Evolutionary conservation across 2,113 vertebrate species (phyloP).

Genomic region (Seriola aureovittata): DNA sequence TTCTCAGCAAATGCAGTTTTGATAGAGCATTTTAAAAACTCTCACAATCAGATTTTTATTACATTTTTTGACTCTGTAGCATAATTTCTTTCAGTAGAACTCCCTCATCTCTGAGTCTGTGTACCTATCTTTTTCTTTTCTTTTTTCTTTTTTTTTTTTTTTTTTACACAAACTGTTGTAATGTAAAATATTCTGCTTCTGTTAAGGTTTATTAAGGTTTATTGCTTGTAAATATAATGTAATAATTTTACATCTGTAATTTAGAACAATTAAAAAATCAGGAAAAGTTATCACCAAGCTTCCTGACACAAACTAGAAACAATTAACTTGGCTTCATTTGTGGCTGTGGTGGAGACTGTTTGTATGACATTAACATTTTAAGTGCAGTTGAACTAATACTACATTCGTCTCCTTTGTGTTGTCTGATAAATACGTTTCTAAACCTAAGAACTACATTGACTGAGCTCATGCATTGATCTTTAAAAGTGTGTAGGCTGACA

Average conservation of each 20-base stretch:
- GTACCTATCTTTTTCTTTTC: neutral
- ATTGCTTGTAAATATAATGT: slow-evolving; percentile 53
- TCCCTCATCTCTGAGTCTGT: neutral
- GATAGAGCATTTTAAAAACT: neutral
- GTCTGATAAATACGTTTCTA: neutral
- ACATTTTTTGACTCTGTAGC: neutral
- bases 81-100: neutral
- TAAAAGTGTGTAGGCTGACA: neutral
- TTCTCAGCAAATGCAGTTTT: neutral
- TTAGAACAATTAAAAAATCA: neutral
- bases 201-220: neutral
- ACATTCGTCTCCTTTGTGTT: neutral
- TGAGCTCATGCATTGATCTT: neutral
- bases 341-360: neutral
- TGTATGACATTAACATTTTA: neutral
- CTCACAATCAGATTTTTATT: neutral
- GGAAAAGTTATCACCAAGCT: neutral
- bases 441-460: neutral
- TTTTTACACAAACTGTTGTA: neutral
- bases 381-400: neutral
- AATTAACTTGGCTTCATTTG: neutral
- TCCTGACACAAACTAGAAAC: neutral
- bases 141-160: neutral
- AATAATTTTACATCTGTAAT: slow-evolving; percentile 8
- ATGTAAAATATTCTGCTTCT: slow-evolving; percentile 9